These are phyloP conservation scores for Sebastolobus alascanus DNA, from an alignment of 2,797 vertebrate species.

Conservation along the genomic window DNA sequence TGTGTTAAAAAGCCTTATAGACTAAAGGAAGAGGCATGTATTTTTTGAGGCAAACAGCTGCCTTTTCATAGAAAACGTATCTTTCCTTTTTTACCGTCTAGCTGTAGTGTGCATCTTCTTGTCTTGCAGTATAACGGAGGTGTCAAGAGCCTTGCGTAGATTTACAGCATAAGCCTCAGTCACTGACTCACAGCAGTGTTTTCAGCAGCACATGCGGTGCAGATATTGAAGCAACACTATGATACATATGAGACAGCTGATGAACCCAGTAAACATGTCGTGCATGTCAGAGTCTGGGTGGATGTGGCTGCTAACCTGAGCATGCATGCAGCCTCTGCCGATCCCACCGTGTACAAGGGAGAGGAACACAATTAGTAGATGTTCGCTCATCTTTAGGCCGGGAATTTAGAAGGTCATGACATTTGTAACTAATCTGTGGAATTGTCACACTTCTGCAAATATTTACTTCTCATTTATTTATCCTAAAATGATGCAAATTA, in stretches of 20 bases:
- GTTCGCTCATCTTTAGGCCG: not conserved
- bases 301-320: not conserved
- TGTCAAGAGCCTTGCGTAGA: conserved; percentile 7
- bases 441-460: not conserved
- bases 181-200: conserved; percentile 8
- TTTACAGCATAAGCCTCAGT: not conserved
- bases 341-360: not conserved
- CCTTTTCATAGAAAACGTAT: conserved; percentile 5
- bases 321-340: conserved; percentile 6
- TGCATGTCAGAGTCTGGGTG: conserved; percentile 10
- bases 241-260: not conserved
- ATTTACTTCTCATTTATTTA: not conserved
- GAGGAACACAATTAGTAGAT: conserved; percentile 7
- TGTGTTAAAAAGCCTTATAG: conserved; percentile 22
- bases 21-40: not conserved
- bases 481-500: not conserved
- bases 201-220: conserved; percentile 6
- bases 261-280: not conserved
- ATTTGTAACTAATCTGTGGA: conserved; percentile 26
- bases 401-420: conserved; percentile 34
- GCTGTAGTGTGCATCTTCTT: conserved; percentile 1
- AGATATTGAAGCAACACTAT: conserved; percentile 4
- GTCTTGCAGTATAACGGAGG: not conserved
- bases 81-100: not conserved
- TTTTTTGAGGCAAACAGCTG: not conserved